Evolutionary conservation across 2,888 invertebrate species (phyloP), one percentile per base, ranked within the genome.

Genomic region (Polymixis lichenea): DNA sequence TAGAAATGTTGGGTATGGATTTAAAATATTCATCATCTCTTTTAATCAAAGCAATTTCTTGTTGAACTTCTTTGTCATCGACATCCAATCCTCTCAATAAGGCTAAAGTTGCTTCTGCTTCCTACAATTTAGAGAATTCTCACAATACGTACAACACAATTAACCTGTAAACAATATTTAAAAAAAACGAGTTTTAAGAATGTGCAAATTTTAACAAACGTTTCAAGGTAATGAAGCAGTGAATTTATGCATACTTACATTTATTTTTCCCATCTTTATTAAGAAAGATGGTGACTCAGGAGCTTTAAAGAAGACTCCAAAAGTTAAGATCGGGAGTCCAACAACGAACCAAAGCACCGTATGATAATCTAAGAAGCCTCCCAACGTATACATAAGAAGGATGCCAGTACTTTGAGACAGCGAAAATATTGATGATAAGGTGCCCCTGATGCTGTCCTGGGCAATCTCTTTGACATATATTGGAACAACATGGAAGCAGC

Each of bases 231-330:
- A 38, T 38, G 38, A 38, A 38, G 28, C n/a, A 38, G n/a, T n/a
- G n/a, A n/a, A n/a, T n/a, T n/a, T 19, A 70, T 38, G 5, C 38
- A 38, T 38, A 89, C 90, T 90, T 78, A 95, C 95, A 46, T 94
- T 89, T 68, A 81, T 83, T 71, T 91, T 91, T 2, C 92, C 93
- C 28, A 86, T 84, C 58, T 94, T 94, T 4, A 95, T 88, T 62
- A 95, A 85, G 75, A 89, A 95, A 3, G 92, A 90, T 15, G 95
- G 95, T 1, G 95, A 94, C 75, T 95, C 95, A 1, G 95, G 95
- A 53, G 92, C 92, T 67, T 86, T 90, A 51, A 92, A 25, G 83
- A 94, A 90, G 25, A 91, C 32, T 0, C 91, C 38, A 0, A 90
- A 82, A 5, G 89, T 90, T 13, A 92, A 0, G 5, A 93, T 56